A percentile compares a stretch with the other conserved stretches of the same genome.
phyloP scores from a whole-genome alignment of 2,797 vertebrate species.

The Corythornis leucogaster region DNA sequence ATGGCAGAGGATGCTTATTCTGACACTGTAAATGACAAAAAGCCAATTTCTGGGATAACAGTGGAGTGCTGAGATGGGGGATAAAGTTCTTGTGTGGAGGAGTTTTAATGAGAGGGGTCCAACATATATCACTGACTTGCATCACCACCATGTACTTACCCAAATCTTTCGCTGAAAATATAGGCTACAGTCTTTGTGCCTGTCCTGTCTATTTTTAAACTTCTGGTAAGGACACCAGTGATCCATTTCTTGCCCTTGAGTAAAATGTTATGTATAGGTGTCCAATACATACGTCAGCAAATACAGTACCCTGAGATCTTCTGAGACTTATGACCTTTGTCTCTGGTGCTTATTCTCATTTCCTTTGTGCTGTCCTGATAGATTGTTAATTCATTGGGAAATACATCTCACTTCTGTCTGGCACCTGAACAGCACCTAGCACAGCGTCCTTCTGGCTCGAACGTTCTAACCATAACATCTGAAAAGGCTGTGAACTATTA shows the following conservation, averaged over 20 bases:
- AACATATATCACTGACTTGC: neutral
- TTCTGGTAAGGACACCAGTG: neutral
- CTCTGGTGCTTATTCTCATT: constrained; percentile 40
- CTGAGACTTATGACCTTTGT: neutral
- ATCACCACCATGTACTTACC: fast-evolving
- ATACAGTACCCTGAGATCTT: neutral
- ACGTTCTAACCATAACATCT: neutral
- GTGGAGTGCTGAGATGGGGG: neutral
- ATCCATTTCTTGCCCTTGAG: neutral
- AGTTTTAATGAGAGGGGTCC: neutral
- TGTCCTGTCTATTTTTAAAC: neutral
- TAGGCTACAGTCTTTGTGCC: neutral
- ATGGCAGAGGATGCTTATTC: constrained; percentile 49
- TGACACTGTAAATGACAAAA: neutral
- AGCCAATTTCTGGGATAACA: neutral
- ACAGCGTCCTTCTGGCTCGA: neutral
- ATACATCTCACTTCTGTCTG: neutral
- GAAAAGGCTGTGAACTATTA: neutral
- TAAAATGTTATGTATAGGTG: neutral
- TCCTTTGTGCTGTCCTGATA: neutral
- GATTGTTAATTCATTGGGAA: neutral
- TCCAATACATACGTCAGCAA: neutral
- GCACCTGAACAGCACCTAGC: neutral
- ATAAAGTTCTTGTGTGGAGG: neutral
- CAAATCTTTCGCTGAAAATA: neutral